These are phyloP conservation scores for Perdita meconis DNA, from an alignment of 2,888 invertebrate genomes.

Conservation along the genomic window DNA sequence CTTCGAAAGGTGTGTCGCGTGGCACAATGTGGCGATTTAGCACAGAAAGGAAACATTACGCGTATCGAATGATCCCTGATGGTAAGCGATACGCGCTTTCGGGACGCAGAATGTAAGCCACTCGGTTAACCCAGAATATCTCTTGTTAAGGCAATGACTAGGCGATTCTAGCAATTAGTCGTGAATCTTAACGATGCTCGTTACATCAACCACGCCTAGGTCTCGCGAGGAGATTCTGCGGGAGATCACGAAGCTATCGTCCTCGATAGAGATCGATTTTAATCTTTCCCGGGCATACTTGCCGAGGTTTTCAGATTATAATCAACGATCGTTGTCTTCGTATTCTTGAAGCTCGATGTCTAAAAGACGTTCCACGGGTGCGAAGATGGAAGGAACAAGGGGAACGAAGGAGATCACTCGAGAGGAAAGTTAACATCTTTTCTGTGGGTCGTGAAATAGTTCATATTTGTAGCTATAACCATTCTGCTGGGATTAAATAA, in stretches of 20 bases:
- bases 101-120: constrained; percentile 48
- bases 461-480: too few species aligned
- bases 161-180: constrained; percentile 61
- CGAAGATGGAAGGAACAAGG: neutral
- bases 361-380: neutral
- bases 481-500: too few species aligned
- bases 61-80: constrained; percentile 14
- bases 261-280: constrained; percentile 47
- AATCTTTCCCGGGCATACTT: constrained; percentile 20
- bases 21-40: neutral
- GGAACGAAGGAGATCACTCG: neutral
- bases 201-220: constrained; percentile 55
- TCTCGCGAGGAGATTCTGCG: constrained; percentile 13
- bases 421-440: neutral
- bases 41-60: neutral
- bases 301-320: constrained; percentile 8
- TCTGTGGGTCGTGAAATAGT: neutral
- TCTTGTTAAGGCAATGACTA: constrained; percentile 56
- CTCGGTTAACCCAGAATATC: constrained; percentile 60
- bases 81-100: constrained; percentile 35
- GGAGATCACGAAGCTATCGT: constrained; percentile 28
- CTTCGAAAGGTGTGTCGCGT: neutral
- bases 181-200: constrained; percentile 59
- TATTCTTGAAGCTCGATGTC: neutral
- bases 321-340: constrained; percentile 30